These are phyloP conservation scores for Dastarcus helophoroides DNA, from an alignment of 2,888 invertebrate genomes.

Conservation along the genomic window DNA sequence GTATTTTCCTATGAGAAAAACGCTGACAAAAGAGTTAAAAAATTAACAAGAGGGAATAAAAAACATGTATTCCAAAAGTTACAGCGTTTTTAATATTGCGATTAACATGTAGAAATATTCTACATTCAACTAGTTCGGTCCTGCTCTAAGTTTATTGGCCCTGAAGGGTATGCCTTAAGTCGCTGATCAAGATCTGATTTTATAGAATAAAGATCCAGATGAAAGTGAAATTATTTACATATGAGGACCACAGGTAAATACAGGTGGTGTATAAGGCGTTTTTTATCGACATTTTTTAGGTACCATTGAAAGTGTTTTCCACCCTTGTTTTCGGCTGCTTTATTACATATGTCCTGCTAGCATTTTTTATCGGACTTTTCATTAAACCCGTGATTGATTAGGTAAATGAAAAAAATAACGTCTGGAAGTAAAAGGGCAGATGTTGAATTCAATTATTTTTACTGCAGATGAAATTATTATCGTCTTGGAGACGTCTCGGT, in stretches of 20 bases:
- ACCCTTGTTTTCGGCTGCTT: background rate
- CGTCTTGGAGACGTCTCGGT: too few relatives aligned
- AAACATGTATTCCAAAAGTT: too few relatives aligned
- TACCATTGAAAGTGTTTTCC: background rate
- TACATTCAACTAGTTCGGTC: too few relatives aligned
- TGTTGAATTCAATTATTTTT: background rate
- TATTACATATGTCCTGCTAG: background rate
- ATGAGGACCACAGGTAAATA: background rate
- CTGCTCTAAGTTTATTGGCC: too few relatives aligned
- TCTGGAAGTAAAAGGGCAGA: background rate
- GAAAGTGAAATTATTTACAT: constrained; percentile 1
- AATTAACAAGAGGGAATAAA: too few relatives aligned
- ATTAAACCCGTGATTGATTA: background rate
- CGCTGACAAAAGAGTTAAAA: too few relatives aligned
- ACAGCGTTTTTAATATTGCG: too few relatives aligned
- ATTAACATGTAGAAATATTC: too few relatives aligned
- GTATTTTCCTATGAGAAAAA: too few relatives aligned
- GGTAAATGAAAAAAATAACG: background rate
- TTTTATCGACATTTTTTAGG: background rate
- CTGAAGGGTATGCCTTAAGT: background rate
- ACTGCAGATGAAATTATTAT: too few relatives aligned
- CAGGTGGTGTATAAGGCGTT: constrained; percentile 1
- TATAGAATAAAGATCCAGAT: constrained; percentile 1
- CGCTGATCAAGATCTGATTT: background rate
- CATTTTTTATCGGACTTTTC: background rate